These are phyloP conservation scores for Trichomalopsis sarcophagae DNA, from an alignment of 1,140 invertebrate species.

Conservation along the genomic window DNA sequence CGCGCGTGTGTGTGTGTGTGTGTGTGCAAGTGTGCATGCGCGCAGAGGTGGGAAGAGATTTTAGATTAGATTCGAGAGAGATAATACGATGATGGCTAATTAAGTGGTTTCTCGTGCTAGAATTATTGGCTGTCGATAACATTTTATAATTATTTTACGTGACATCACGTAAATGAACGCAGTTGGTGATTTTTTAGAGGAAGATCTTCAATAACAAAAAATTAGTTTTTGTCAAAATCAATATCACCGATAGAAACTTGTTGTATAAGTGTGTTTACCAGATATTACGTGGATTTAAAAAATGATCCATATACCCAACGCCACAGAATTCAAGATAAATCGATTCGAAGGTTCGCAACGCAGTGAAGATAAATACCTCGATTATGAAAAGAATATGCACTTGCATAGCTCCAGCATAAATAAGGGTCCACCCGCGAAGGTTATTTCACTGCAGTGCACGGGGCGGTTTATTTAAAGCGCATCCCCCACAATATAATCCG, in stretches of 20 bases:
- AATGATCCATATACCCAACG: no score
- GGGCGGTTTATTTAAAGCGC: constrained; percentile 23
- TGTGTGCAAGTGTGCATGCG: neutral
- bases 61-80: neutral
- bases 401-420: neutral
- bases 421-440: neutral
- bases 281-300: no score
- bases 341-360: no score
- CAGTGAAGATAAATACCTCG: neutral
- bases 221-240: no score
- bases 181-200: no score
- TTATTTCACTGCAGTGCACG: neutral
- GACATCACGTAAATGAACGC: no score
- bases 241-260: no score
- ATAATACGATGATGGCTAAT: neutral
- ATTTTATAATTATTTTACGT: no score
- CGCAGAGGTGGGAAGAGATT: neutral
- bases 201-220: no score
- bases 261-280: no score
- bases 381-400: constrained; percentile 7
- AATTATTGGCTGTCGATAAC: neutral
- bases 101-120: neutral
- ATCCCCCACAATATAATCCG: constrained; percentile 30
- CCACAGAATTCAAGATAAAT: no score
- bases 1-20: no score